phyloP scores from a whole-genome alignment of 2,888 invertebrate genomes.

The Troides oblongomaculatus region DNA sequence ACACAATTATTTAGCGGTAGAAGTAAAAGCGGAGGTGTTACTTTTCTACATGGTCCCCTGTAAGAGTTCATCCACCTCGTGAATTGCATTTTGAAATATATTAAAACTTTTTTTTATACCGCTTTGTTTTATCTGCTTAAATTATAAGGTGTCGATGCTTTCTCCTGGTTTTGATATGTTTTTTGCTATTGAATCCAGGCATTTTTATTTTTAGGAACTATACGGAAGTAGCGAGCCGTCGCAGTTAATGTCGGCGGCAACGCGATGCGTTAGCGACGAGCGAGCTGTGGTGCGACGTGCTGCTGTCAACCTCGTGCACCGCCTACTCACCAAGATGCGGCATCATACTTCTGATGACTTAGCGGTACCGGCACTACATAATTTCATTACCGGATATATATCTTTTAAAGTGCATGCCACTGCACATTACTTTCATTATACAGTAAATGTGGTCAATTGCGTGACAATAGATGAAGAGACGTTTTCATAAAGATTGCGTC shows the following conservation, averaged over 20 bases:
- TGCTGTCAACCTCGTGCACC: slow-evolving; percentile 57
- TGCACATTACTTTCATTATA: not conserved
- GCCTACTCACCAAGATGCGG: slow-evolving; percentile 41
- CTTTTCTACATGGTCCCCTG: too few relatives aligned
- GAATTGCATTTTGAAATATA: too few relatives aligned
- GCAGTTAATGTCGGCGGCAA: slow-evolving; percentile 54
- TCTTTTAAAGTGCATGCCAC: not conserved
- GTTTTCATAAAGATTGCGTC: too few relatives aligned
- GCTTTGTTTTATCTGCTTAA: not conserved
- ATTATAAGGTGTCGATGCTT: not conserved
- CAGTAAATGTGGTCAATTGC: too few relatives aligned
- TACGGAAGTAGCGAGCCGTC: slow-evolving; percentile 52
- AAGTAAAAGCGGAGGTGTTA: too few relatives aligned
- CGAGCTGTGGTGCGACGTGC: slow-evolving; percentile 65
- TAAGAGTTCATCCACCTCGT: too few relatives aligned
- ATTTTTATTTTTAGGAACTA: slow-evolving; percentile 45
- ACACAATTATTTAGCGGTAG: too few relatives aligned
- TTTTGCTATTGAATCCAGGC: not conserved
- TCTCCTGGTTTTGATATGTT: not conserved
- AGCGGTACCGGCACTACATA: slow-evolving; percentile 3
- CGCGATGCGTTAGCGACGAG: slow-evolving; percentile 65
- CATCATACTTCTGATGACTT: slow-evolving; percentile 27
- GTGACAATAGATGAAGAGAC: too few relatives aligned
- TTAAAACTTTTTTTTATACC: too few relatives aligned
- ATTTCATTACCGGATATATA: too few relatives aligned